Conservation (phyloP, 1,140 invertebrate species). For the Drosophila pachea region DNA sequence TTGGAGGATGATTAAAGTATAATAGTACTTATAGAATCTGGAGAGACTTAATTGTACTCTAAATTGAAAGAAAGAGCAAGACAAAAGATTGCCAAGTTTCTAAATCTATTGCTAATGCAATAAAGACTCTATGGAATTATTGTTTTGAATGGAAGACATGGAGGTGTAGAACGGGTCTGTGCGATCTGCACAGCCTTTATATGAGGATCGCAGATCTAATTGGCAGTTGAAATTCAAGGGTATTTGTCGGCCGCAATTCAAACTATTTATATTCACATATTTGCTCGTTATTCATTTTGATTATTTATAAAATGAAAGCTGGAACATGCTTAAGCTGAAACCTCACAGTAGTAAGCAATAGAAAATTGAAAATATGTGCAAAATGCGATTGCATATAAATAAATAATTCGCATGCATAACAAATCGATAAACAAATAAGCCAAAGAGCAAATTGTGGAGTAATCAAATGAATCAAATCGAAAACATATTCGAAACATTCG, state of each 20-base stretch:
- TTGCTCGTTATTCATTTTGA: background rate
- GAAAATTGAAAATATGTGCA: background rate
- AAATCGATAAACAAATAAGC: constrained; percentile 43
- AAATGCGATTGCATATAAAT: constrained; percentile 1
- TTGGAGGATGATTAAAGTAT: no score
- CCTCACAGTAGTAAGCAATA: background rate
- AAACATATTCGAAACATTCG: constrained; percentile 66
- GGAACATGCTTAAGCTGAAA: constrained; percentile 1
- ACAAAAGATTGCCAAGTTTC: no score
- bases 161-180: no score
- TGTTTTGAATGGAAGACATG: no score
- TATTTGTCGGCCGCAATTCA: background rate
- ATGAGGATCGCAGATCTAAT: no score
- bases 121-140: no score
- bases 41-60: no score
- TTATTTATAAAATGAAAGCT: background rate
- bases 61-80: no score
- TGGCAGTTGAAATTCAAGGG: no score
- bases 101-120: no score
- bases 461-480: constrained; percentile 26
- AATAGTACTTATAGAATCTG: no score
- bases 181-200: no score
- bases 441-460: constrained; percentile 21
- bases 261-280: background rate
- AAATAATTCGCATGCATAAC: constrained; percentile 27